phyloP scores from a whole-genome alignment of 2,888 invertebrate species.

The Lycia hirtaria region DNA sequence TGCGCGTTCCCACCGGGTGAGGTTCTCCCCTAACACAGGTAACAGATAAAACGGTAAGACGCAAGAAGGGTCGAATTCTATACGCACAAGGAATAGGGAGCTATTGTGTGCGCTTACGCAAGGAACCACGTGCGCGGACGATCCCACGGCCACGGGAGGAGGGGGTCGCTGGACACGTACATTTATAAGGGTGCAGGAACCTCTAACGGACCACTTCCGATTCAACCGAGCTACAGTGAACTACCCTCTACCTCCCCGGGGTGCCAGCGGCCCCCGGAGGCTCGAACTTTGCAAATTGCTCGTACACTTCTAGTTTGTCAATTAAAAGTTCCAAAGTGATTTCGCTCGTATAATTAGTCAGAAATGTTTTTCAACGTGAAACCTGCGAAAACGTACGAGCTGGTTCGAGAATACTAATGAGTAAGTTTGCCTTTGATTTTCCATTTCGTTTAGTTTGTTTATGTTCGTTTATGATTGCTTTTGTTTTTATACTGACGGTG shows the following conservation, averaged over 20 bases:
- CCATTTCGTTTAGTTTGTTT: neutral
- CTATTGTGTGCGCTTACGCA: conserved; percentile 79
- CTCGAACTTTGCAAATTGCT: conserved; percentile 39
- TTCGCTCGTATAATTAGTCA: conserved; percentile 61
- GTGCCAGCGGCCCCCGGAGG: conserved; percentile 66
- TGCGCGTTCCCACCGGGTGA: conserved; percentile 78
- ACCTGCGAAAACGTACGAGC: conserved; percentile 30
- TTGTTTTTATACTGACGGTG: neutral
- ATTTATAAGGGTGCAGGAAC: conserved; percentile 65
- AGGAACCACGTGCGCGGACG: conserved; percentile 76
- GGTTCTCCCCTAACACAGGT: conserved; percentile 79
- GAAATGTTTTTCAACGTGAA: conserved; percentile 39
- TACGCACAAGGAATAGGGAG: conserved; percentile 72
- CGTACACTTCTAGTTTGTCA: conserved; percentile 53
- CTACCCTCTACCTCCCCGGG: conserved; percentile 57
- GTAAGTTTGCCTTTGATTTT: conserved; percentile 43
- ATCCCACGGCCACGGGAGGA: conserved; percentile 75
- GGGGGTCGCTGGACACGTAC: conserved; percentile 62
- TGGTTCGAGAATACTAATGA: conserved; percentile 45
- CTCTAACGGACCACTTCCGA: conserved; percentile 67
- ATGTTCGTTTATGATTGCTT: neutral
- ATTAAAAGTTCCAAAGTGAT: conserved; percentile 57
- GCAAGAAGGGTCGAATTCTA: conserved; percentile 79
- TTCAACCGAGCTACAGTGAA: conserved; percentile 60
- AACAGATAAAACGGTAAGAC: conserved; percentile 78